Percentiles rank a stretch among this genome's conserved stretches.
These are phyloP conservation scores for Diadumene lineata DNA, from an alignment of 92 coral and sea anemone species.

Conservation along the genomic window DNA sequence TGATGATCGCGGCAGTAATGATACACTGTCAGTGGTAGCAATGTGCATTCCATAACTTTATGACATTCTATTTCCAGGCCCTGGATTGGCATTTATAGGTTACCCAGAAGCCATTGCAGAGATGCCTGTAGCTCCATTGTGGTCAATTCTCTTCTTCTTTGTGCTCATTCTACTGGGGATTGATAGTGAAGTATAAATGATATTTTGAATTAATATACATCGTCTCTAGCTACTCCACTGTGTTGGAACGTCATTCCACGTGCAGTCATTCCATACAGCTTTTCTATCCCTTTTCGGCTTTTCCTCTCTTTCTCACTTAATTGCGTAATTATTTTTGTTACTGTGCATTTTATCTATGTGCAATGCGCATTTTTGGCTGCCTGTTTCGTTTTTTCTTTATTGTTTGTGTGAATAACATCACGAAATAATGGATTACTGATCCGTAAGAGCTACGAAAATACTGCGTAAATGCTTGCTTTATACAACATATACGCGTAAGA, in stretches of 20 bases:
- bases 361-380: too few species aligned
- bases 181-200: constrained; percentile 84
- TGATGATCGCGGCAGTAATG: neutral
- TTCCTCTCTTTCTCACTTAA: too few species aligned
- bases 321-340: too few species aligned
- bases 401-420: too few species aligned
- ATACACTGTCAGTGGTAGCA: neutral
- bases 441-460: too few species aligned
- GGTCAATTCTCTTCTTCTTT: constrained; percentile 97
- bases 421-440: too few species aligned
- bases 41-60: neutral
- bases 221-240: neutral
- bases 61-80: constrained; percentile 56
- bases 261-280: neutral
- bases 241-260: neutral
- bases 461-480: too few species aligned
- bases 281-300: too few species aligned
- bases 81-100: constrained; percentile 98
- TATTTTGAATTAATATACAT: neutral
- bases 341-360: neutral
- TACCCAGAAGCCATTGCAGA: constrained; percentile 99
- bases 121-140: constrained; percentile 93
- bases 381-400: too few species aligned
- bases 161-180: constrained; percentile 95
- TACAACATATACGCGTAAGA: too few species aligned